Evolutionary conservation across 2,797 vertebrate genomes (phyloP).

Genomic region (Dermochelys coriacea): DNA sequence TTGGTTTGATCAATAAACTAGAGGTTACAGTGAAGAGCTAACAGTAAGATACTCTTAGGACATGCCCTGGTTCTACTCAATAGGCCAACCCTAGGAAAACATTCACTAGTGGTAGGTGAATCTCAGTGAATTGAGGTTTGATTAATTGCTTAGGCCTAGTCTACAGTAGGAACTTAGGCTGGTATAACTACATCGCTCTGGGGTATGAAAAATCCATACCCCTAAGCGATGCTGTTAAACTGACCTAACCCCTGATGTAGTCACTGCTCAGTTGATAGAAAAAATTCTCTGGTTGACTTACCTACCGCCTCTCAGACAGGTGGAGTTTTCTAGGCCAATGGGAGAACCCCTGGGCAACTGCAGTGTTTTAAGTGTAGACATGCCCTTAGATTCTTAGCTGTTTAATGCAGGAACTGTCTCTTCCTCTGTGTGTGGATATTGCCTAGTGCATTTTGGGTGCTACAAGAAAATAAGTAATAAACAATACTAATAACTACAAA

Average conservation of each 20-base stretch:
- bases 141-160: neutral
- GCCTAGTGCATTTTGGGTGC: neutral
- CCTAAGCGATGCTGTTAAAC: neutral
- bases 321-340: neutral
- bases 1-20: slow-evolving; percentile 56
- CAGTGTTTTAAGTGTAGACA: neutral
- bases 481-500: neutral
- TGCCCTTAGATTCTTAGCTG: neutral
- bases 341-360: neutral
- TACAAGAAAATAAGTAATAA: neutral
- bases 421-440: neutral
- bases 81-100: neutral
- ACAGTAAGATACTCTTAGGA: neutral
- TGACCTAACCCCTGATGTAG: neutral
- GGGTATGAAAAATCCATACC: neutral
- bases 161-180: neutral
- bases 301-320: rapidly evolving
- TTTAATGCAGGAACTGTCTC: neutral
- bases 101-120: neutral
- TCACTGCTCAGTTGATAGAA: neutral
- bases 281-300: neutral
- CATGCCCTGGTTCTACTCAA: slow-evolving; percentile 34
- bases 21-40: neutral
- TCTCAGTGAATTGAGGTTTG: neutral
- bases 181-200: neutral